Evolutionary conservation across 2,113 vertebrate species (phyloP), one percentile per base, ranked within the genome.

Genomic region (Ramphastos sulfuratus): DNA sequence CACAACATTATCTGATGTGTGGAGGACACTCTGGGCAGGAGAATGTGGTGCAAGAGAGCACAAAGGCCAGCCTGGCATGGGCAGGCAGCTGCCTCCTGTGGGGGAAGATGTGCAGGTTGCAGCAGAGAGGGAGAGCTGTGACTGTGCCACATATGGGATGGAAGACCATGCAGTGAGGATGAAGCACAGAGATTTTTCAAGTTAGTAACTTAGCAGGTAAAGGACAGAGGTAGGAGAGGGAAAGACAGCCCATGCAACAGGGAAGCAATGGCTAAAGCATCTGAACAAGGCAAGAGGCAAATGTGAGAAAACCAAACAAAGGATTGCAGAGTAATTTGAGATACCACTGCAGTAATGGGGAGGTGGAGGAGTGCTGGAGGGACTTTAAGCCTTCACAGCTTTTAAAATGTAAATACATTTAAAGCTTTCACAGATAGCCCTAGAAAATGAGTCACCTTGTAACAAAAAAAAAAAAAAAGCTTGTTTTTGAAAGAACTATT

Each of bases 371-470:
- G 71, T 0, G 1, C 12, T 73, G 67, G 35, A 90, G 90, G 60
- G 33, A 74, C 48, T 56, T 66, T 61, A 67, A 66, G 6, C 50
- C 69, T 79, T 70, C 71, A 59, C 2, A 52, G 37, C 17, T 85
- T 77, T 87, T 42, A 85, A 83, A 87, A 89, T 52, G 71, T 71
- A 59, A 25, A 48, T 56, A 37, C 67, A 61, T 64, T 61, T 54
- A 73, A 31, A 48, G 21, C 31, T 48, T 85, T 56, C 37, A 71
- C 82, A 89, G 48, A 16, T 59, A 92, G 69, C 33, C 72, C 67
- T 87, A 89, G 72, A 31, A 85, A 80, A 87, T 77, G 67, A 87
- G 46, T 91, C 93, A 92, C 33, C 58, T 60, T 75, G 73, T 52
- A 70, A 79, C 50, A 52, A 61, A 75, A 86, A 90, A 52, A 86